A percentile compares a stretch with the other conserved stretches of the same genome.
phyloP scores from a whole-genome alignment of 2,113 vertebrate genomes.

The Callospermophilus lateralis region DNA sequence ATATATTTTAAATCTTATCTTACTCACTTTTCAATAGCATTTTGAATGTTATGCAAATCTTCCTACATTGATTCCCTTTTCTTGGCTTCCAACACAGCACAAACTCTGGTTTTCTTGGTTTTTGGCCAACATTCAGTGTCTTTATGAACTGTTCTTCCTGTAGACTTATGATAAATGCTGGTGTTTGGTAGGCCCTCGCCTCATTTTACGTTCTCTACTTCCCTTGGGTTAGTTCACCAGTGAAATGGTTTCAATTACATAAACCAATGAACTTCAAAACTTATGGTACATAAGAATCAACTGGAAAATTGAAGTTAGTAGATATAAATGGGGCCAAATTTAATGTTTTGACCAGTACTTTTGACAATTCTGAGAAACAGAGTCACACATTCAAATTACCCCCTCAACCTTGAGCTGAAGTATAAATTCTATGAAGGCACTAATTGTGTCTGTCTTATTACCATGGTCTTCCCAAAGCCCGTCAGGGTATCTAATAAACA shows the following conservation, averaged over 20 bases:
- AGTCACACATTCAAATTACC: background rate
- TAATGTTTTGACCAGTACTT: background rate
- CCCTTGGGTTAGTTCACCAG: background rate
- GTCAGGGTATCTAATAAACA: background rate
- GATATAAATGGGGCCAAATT: background rate
- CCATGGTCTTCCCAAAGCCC: background rate
- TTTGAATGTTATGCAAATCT: background rate
- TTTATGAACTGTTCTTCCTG: background rate
- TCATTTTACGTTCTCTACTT: background rate
- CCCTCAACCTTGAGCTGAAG: background rate
- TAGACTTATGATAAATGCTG: background rate
- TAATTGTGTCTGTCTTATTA: background rate
- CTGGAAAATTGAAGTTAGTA: background rate
- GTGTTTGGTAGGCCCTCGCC: background rate
- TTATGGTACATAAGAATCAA: background rate
- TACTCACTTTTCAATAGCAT: background rate
- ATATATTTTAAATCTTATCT: background rate
- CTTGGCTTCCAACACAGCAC: background rate
- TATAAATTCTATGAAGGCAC: background rate
- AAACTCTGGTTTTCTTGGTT: background rate
- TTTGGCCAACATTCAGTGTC: background rate
- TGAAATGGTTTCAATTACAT: background rate
- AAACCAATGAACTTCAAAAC: background rate
- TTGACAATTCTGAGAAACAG: background rate
- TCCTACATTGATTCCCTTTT: background rate